phyloP scores from a whole-genome alignment of 2,888 invertebrate genomes.

The Philereme transversata region DNA sequence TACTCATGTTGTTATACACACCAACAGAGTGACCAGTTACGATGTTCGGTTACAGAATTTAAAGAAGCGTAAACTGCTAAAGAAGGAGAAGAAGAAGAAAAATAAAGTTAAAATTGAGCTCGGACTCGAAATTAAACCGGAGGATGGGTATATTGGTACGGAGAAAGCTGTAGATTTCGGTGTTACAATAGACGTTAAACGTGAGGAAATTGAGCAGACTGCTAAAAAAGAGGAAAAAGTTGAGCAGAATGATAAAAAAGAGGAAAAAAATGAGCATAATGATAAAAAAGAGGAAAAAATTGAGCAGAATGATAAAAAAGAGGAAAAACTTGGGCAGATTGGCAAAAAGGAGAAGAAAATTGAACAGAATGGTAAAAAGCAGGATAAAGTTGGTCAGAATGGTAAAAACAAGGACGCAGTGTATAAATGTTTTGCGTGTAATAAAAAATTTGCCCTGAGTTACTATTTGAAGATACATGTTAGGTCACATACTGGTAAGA shows the following conservation, averaged over 20 bases:
- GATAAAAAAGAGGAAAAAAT: too few species aligned
- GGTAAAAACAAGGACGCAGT: conserved; percentile 54
- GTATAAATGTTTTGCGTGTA: conserved; percentile 75
- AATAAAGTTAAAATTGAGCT: conserved; percentile 50
- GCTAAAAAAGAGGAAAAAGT: conserved; percentile 24
- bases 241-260: conserved; percentile 23
- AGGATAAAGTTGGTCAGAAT: not conserved
- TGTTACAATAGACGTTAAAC: conserved; percentile 10
- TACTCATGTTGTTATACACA: conserved; percentile 66
- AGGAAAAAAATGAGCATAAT: too few species aligned
- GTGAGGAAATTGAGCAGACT: conserved; percentile 3
- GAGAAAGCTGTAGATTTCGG: conserved; percentile 56
- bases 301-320: too few species aligned
- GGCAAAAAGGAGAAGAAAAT: too few species aligned
- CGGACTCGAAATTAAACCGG: conserved; percentile 70
- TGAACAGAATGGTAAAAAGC: too few species aligned
- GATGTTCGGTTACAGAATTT: conserved; percentile 66
- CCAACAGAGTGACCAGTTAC: conserved; percentile 71
- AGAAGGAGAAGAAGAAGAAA: conserved; percentile 62
- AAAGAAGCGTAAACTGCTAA: conserved; percentile 59
- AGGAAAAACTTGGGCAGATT: too few species aligned
- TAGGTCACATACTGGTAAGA: conserved; percentile 72
- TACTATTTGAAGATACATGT: conserved; percentile 76
- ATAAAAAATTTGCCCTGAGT: conserved; percentile 71
- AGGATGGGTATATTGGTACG: conserved; percentile 73